phyloP scores from a whole-genome alignment of 2,888 invertebrate species.

The Anagyrus pseudococci region DNA sequence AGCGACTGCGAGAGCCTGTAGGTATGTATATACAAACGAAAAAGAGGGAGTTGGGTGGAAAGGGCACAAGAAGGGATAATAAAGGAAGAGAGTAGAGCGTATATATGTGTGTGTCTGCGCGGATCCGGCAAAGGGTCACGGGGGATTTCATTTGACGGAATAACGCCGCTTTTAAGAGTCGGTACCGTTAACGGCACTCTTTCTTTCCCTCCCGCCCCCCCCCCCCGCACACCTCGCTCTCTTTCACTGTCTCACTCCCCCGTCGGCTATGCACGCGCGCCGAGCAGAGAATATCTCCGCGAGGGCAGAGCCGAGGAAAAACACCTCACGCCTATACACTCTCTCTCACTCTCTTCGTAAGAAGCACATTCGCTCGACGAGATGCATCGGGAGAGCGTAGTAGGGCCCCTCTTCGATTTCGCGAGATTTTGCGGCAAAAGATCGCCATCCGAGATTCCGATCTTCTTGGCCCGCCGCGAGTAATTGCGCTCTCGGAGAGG shows the following conservation, averaged over 20 bases:
- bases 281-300: too few relatives aligned
- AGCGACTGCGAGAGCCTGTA: background rate
- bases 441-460: conserved; percentile 20
- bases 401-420: conserved; percentile 32
- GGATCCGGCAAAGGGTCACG: conserved; percentile 49
- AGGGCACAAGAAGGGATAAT: conserved; percentile 14
- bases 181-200: conserved; percentile 55
- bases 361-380: conserved; percentile 19
- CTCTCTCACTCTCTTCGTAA: conserved; percentile 2
- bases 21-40: conserved; percentile 1
- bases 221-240: background rate
- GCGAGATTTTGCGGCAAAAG: conserved; percentile 25
- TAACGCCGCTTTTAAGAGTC: conserved; percentile 59
- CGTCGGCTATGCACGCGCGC: too few relatives aligned
- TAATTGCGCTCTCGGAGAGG: conserved; percentile 10
- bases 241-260: conserved; percentile 1
- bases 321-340: conserved; percentile 20
- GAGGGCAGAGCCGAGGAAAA: conserved; percentile 40
- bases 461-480: conserved; percentile 5
- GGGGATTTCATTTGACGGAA: conserved; percentile 60
- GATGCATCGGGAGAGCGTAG: conserved; percentile 3
- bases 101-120: conserved; percentile 21
- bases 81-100: conserved; percentile 16
- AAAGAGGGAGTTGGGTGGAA: conserved; percentile 12
- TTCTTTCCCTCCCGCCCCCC: conserved; percentile 10